Conservation (phyloP, 2,797 vertebrate genomes). For the Chaenodraco wilsoni region DNA sequence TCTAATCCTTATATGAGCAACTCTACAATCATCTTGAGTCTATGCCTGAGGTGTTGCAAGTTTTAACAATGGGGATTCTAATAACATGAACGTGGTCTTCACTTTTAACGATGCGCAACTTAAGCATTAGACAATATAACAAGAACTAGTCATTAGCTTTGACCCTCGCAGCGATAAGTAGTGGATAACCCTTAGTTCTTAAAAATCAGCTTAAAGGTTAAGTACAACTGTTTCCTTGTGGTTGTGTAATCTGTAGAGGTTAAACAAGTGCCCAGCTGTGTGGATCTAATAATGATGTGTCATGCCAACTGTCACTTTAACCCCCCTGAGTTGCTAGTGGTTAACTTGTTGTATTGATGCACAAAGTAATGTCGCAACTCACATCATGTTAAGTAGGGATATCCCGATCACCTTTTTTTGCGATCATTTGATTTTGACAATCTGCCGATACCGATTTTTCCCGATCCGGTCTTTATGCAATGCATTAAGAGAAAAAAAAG, state of each 20-base stretch:
- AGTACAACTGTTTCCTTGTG: constrained; percentile 25
- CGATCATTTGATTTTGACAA: too few relatives aligned
- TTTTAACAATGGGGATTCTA: too few relatives aligned
- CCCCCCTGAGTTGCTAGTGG: constrained; percentile 13
- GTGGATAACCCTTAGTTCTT: constrained; percentile 40
- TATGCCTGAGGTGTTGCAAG: not conserved
- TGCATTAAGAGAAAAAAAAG: too few relatives aligned
- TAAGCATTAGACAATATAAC: not conserved
- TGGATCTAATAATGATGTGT: constrained; percentile 58
- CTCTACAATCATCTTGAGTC: not conserved
- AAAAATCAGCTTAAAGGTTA: constrained; percentile 51
- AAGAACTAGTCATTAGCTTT: constrained; percentile 11
- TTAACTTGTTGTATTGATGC: constrained; percentile 32
- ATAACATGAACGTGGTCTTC: too few relatives aligned
- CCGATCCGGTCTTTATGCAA: too few relatives aligned
- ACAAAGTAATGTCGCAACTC: constrained; percentile 1
- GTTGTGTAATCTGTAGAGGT: constrained; percentile 52
- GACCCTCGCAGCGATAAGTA: constrained; percentile 19
- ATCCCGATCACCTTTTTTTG: too few relatives aligned
- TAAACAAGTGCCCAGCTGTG: constrained; percentile 55
- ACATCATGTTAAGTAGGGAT: not conserved
- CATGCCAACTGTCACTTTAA: constrained; percentile 53
- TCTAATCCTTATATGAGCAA: not conserved
- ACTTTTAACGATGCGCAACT: not conserved
- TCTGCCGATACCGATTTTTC: too few relatives aligned